Percentiles rank a stretch among this genome's conserved stretches.
Conservation (phyloP, 2,888 invertebrate genomes). For the Synanthedon andrenaeformis region DNA sequence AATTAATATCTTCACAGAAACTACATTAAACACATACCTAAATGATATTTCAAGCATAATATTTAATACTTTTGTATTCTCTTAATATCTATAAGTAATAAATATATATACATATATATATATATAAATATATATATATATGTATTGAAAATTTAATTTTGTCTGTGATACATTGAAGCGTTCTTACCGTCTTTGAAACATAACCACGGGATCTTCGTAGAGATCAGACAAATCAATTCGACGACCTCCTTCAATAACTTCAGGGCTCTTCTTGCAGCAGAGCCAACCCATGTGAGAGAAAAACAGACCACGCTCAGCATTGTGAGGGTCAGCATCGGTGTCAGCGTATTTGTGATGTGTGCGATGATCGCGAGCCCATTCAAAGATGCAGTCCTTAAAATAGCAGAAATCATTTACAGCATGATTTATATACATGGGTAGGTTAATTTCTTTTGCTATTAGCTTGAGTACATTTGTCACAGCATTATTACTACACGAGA, state of each 20-base stretch:
- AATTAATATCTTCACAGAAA: too few relatives aligned
- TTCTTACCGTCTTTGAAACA: conserved; percentile 85
- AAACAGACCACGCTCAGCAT: conserved; percentile 89
- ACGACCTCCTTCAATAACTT: conserved; percentile 84
- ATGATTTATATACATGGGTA: too few relatives aligned
- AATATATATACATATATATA: too few relatives aligned
- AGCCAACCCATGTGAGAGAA: conserved; percentile 97
- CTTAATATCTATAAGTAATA: too few relatives aligned
- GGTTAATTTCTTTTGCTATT: not conserved
- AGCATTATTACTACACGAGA: too few relatives aligned
- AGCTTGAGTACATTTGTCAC: too few relatives aligned
- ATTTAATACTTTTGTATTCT: too few relatives aligned
- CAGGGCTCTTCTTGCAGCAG: conserved; percentile 86
- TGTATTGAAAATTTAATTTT: too few relatives aligned
- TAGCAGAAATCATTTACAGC: not conserved
- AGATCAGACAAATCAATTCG: conserved; percentile 87
- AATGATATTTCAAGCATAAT: too few relatives aligned
- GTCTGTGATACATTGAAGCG: too few relatives aligned
- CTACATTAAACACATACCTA: too few relatives aligned
- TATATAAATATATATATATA: too few relatives aligned
- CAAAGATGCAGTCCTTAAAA: conserved; percentile 72
- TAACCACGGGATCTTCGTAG: conserved; percentile 83
- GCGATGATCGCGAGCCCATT: conserved; percentile 78
- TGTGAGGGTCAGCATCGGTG: conserved; percentile 92
- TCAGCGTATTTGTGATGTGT: conserved; percentile 93